These are phyloP conservation scores for Eupelmus urozonus DNA, from an alignment of 2,888 invertebrate genomes.

Conservation along the genomic window DNA sequence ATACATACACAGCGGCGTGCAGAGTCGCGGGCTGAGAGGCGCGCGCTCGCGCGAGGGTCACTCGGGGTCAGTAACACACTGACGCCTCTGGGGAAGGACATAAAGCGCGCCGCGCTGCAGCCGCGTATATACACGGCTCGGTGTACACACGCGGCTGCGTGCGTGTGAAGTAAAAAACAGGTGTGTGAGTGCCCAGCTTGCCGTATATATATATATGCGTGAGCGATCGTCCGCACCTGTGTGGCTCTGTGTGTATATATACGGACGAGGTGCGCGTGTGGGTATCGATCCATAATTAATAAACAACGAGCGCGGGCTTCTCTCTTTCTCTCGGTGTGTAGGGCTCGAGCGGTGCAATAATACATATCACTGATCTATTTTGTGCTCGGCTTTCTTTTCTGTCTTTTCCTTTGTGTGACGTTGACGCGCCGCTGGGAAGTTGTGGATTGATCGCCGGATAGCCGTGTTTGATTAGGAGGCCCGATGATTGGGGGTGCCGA, in stretches of 20 bases:
- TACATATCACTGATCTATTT: conserved; percentile 41
- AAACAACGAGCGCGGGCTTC: conserved; percentile 60
- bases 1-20: not conserved
- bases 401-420: not conserved
- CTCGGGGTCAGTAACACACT: conserved; percentile 77
- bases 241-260: not conserved
- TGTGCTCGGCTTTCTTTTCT: not conserved
- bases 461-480: no score
- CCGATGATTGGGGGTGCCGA: no score
- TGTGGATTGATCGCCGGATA: no score
- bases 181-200: conserved; percentile 60
- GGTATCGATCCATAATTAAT: conserved; percentile 66
- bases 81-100: conserved; percentile 64
- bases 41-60: conserved; percentile 65
- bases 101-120: conserved; percentile 24
- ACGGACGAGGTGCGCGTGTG: not conserved
- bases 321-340: not conserved
- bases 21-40: not conserved
- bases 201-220: not conserved
- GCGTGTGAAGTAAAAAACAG: conserved; percentile 52
- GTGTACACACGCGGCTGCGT: conserved; percentile 25
- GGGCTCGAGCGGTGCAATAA: conserved; percentile 1
- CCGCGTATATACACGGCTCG: conserved; percentile 13
- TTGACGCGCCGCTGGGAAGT: no score
- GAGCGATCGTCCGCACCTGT: not conserved